phyloP scores from a whole-genome alignment of 2,888 invertebrate genomes.

The Altica lythri region DNA sequence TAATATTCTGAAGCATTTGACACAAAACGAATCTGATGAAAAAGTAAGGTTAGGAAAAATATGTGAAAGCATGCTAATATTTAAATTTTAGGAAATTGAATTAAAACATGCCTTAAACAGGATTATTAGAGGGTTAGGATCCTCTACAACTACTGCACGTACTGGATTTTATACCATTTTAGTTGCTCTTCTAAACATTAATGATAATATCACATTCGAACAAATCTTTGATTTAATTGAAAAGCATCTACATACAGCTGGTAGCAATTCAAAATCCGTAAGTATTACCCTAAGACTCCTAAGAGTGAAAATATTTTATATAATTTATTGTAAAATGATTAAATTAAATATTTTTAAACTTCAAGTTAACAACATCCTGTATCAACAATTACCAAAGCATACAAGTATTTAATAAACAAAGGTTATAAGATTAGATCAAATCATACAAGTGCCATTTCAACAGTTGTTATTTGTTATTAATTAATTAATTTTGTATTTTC shows the following conservation, averaged over 20 bases:
- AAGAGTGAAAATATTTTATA: not conserved
- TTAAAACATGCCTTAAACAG: slow-evolving; percentile 70
- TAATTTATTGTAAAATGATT: slow-evolving; percentile 29
- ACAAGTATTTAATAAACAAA: too few relatives aligned
- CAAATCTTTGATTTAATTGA: slow-evolving; percentile 65
- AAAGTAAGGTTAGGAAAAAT: slow-evolving; percentile 52
- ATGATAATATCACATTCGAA: slow-evolving; percentile 59
- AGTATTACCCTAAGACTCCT: slow-evolving; percentile 47
- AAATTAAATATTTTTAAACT: too few relatives aligned
- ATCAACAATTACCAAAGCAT: too few relatives aligned
- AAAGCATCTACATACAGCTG: slow-evolving; percentile 66
- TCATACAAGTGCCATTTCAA: too few relatives aligned
- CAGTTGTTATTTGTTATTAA: not conserved
- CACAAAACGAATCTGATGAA: slow-evolving; percentile 46
- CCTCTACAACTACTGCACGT: slow-evolving; percentile 66
- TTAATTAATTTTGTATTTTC: slow-evolving; percentile 36
- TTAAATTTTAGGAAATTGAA: slow-evolving; percentile 63
- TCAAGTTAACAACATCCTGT: too few relatives aligned
- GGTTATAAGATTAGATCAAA: too few relatives aligned
- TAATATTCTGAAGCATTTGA: slow-evolving; percentile 56
- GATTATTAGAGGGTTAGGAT: slow-evolving; percentile 73
- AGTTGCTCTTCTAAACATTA: slow-evolving; percentile 63
- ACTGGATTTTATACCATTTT: slow-evolving; percentile 73
- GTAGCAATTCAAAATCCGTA: slow-evolving; percentile 70
- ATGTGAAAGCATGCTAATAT: slow-evolving; percentile 20